Evolutionary conservation across 2,797 vertebrate species (phyloP).

Genomic region (Gymnopithys bicolor): DNA sequence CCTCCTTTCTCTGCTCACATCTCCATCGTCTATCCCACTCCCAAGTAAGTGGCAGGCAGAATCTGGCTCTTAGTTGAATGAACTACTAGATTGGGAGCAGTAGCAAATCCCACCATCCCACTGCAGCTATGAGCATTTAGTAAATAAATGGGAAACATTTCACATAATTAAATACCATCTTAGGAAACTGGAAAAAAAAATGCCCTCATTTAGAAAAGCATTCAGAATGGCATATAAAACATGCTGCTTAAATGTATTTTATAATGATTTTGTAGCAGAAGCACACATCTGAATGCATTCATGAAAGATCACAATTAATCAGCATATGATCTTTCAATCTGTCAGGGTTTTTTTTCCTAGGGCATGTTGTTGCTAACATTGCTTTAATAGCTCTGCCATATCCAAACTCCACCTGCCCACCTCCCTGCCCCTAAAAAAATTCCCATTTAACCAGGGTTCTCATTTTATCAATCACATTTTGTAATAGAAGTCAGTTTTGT

Average conservation of each 20-base stretch:
- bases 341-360: not conserved
- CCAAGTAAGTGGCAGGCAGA: not conserved
- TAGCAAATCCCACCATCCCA: constrained; percentile 45
- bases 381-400: constrained; percentile 17
- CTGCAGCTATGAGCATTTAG: constrained; percentile 48
- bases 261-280: constrained; percentile 43
- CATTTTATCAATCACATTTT: constrained; percentile 45
- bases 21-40: not conserved
- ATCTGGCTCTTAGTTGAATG: not conserved
- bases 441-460: constrained; percentile 36
- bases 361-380: not conserved
- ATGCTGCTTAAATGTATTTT: constrained; percentile 49
- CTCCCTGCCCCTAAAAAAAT: not conserved
- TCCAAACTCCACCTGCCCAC: not conserved
- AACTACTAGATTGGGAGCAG: constrained; percentile 38
- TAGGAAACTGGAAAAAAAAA: constrained; percentile 31
- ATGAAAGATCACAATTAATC: constrained; percentile 53
- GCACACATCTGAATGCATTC: not conserved
- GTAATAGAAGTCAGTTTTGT: constrained; percentile 4
- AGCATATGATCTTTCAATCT: constrained; percentile 12
- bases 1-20: not conserved
- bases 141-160: constrained; percentile 67
- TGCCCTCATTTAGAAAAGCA: constrained; percentile 50
- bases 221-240: constrained; percentile 56
- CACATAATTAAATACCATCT: constrained; percentile 67